Percentiles rank a stretch among this genome's conserved stretches.
phyloP scores from a whole-genome alignment of 1,140 invertebrate genomes.

The Manduca sexta region DNA sequence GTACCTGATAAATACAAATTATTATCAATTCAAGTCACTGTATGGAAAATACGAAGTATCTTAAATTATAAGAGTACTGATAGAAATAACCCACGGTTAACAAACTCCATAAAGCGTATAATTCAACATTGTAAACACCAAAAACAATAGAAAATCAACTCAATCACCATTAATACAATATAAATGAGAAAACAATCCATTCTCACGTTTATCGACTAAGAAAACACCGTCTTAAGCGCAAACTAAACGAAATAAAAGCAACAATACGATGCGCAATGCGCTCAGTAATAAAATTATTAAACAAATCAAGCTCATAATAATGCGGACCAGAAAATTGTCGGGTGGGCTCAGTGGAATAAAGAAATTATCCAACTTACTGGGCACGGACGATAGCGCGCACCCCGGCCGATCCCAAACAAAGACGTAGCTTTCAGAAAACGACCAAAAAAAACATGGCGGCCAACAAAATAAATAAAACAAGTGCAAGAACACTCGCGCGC shows the following conservation, averaged over 20 bases:
- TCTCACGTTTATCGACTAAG: conserved; percentile 18
- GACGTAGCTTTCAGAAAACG: conserved; percentile 59
- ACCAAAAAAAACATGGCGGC: conserved; percentile 53
- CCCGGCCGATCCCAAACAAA: conserved; percentile 55
- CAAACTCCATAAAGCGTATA: too few species aligned
- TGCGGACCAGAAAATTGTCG: conserved; percentile 65
- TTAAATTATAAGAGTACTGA: too few species aligned
- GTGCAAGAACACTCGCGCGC: conserved; percentile 65
- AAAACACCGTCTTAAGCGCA: conserved; percentile 23
- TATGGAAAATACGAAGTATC: too few species aligned
- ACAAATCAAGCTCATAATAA: conserved; percentile 69
- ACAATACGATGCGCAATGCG: conserved; percentile 44
- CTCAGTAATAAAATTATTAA: conserved; percentile 70
- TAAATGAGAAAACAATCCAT: conserved; percentile 21
- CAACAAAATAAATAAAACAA: conserved; percentile 67
- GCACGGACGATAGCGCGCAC: conserved; percentile 50
- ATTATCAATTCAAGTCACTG: too few species aligned
- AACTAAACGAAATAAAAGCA: conserved; percentile 39
- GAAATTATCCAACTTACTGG: conserved; percentile 69
- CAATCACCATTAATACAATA: neutral
- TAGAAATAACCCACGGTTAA: too few species aligned
- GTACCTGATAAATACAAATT: too few species aligned
- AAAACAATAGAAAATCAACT: too few species aligned
- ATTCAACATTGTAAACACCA: too few species aligned
- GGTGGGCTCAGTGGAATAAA: conserved; percentile 60